phyloP scores from a whole-genome alignment of 1,140 invertebrate species.

The Caenorhabditis inopinata region DNA sequence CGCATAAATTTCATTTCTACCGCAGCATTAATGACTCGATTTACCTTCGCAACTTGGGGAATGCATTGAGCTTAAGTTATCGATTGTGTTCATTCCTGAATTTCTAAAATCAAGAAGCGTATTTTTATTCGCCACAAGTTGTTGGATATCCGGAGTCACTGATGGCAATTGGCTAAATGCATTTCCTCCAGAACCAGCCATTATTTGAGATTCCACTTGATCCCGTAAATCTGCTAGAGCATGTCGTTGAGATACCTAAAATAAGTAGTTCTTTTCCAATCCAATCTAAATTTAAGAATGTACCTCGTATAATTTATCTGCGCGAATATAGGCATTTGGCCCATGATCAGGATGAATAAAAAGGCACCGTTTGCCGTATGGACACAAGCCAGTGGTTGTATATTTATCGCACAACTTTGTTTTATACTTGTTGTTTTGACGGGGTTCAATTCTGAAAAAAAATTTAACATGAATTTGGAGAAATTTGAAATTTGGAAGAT shows the following conservation, averaged over 20 bases:
- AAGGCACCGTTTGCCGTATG: slow-evolving; percentile 58
- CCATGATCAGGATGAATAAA: slow-evolving; percentile 58
- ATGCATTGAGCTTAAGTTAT: background rate
- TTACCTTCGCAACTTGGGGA: background rate
- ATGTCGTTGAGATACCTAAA: slow-evolving; percentile 36
- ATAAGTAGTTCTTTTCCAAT: background rate
- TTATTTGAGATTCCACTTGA: background rate
- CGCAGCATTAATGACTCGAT: too few species aligned
- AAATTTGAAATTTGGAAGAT: too few species aligned
- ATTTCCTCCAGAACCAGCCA: background rate
- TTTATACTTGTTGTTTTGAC: slow-evolving; percentile 60
- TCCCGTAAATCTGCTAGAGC: background rate
- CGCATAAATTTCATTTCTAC: too few species aligned
- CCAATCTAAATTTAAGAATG: too few species aligned
- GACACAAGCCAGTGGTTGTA: slow-evolving; percentile 59
- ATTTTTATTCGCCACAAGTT: background rate
- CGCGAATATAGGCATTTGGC: slow-evolving; percentile 42
- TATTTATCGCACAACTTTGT: slow-evolving; percentile 64
- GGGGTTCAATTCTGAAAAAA: background rate
- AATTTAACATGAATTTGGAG: too few species aligned
- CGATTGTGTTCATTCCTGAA: too few species aligned
- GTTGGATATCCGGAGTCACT: background rate
- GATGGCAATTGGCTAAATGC: background rate
- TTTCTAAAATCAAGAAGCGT: background rate
- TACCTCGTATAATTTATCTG: slow-evolving; percentile 42